Percentiles rank a stretch among this genome's conserved stretches.
phyloP scores from a whole-genome alignment of 2,113 vertebrate species.

The Gambusia holbrooki region DNA sequence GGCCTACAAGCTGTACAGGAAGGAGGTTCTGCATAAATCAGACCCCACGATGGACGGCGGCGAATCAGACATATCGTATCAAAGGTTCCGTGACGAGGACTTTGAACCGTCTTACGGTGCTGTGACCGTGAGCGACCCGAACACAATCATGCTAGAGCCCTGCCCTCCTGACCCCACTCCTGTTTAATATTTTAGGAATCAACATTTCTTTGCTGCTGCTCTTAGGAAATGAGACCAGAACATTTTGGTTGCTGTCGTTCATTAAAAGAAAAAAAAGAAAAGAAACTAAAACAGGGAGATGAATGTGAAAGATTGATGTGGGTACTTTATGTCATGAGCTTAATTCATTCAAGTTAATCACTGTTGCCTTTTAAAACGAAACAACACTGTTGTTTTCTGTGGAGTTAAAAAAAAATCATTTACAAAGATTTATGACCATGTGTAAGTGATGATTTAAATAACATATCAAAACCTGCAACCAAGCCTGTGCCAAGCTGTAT shows the following conservation, averaged over 20 bases:
- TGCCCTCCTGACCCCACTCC: slow-evolving; percentile 72
- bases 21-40: slow-evolving; percentile 84
- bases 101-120: slow-evolving; percentile 89
- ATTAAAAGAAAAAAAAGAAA: slow-evolving; percentile 9
- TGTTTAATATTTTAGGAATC: slow-evolving; percentile 50
- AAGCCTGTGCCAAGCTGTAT: slow-evolving; percentile 45
- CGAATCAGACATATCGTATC: slow-evolving; percentile 90
- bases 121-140: slow-evolving; percentile 82
- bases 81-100: slow-evolving; percentile 92
- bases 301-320: slow-evolving; percentile 18
- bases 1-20: slow-evolving; percentile 88
- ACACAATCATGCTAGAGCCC: slow-evolving; percentile 79
- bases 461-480: slow-evolving; percentile 29
- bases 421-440: not conserved
- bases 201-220: not conserved
- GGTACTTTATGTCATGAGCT: slow-evolving; percentile 44
- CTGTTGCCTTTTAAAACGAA: slow-evolving; percentile 8
- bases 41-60: slow-evolving; percentile 81
- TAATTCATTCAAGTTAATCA: slow-evolving; percentile 11
- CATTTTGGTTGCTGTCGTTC: not conserved
- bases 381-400: slow-evolving; percentile 2
- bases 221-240: not conserved
- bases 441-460: not conserved
- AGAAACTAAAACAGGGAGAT: not conserved
- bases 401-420: not conserved